These are phyloP conservation scores for Liasis olivaceus DNA, from an alignment of 2,797 vertebrate species.

Conservation along the genomic window DNA sequence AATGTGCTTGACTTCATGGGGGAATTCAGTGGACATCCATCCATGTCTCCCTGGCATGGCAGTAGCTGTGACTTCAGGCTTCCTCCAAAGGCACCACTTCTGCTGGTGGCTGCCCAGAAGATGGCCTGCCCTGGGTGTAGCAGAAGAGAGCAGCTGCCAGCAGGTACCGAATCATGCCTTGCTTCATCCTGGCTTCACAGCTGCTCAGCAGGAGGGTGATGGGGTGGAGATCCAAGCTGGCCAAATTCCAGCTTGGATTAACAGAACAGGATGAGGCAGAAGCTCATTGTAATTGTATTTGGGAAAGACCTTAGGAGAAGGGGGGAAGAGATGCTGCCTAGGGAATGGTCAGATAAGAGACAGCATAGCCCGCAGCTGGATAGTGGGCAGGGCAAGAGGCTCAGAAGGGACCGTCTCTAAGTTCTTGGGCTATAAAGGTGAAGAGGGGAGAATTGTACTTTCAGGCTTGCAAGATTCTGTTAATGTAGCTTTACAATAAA, in stretches of 20 bases:
- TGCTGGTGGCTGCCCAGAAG: neutral
- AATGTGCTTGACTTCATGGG: constrained; percentile 80
- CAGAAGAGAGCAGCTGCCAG: neutral
- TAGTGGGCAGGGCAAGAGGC: too few relatives aligned
- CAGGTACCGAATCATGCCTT: neutral
- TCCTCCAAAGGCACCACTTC: constrained; percentile 81
- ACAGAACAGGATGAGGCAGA: neutral
- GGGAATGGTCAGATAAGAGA: too few relatives aligned
- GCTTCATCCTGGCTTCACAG: neutral
- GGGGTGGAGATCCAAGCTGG: neutral
- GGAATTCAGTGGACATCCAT: constrained; percentile 83
- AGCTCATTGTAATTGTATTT: too few relatives aligned
- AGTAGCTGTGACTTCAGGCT: constrained; percentile 83
- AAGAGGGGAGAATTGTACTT: too few relatives aligned
- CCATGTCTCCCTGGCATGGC: constrained; percentile 81
- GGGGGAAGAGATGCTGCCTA: too few relatives aligned
- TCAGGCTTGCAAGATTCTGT: too few relatives aligned
- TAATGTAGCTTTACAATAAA: too few relatives aligned
- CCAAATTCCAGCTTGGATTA: neutral
- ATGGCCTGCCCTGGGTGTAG: neutral
- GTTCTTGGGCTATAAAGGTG: too few relatives aligned
- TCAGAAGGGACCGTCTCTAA: too few relatives aligned
- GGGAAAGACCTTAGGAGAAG: too few relatives aligned
- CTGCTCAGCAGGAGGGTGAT: neutral
- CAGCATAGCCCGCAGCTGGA: too few relatives aligned